A percentile compares a stretch with the other conserved stretches of the same genome.
phyloP scores from a whole-genome alignment of 2,113 vertebrate genomes.

The Dromiciops gliroides region DNA sequence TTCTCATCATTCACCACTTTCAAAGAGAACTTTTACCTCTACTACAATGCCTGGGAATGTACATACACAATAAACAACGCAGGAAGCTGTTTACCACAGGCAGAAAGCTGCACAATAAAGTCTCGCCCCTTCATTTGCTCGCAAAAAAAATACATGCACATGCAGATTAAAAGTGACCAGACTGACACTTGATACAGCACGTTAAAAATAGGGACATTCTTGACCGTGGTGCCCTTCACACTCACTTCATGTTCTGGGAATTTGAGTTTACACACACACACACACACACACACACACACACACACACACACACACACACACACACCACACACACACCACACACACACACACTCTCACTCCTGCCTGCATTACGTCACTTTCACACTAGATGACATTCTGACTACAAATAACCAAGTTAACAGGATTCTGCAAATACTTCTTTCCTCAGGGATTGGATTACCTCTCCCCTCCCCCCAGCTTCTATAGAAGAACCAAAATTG shows the following conservation, averaged over 20 bases:
- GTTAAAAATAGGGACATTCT: slow-evolving; percentile 85
- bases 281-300: neutral
- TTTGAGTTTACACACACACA: slow-evolving; percentile 40
- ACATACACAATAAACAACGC: slow-evolving; percentile 66
- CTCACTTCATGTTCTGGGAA: slow-evolving; percentile 79
- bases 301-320: slow-evolving; percentile 1
- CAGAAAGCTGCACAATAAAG: neutral
- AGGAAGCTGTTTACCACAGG: slow-evolving; percentile 51
- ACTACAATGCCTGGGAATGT: slow-evolving; percentile 65
- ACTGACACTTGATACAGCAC: slow-evolving; percentile 78
- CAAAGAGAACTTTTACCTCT: slow-evolving; percentile 75
- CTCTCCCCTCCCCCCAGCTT: neutral
- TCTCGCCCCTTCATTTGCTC: neutral
- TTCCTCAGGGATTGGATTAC: neutral
- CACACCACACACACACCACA: neutral
- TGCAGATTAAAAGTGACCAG: slow-evolving; percentile 3
- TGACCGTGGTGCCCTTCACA: slow-evolving; percentile 75
- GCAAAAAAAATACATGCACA: neutral
- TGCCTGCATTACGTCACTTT: slow-evolving; percentile 67
- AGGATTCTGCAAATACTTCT: slow-evolving; percentile 38
- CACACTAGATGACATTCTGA: slow-evolving; percentile 34
- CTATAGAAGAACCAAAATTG: neutral
- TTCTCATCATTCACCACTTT: slow-evolving; percentile 76
- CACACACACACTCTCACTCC: neutral
- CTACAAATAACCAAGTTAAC: slow-evolving; percentile 66